These are phyloP conservation scores for Mimumesa dahlbomi DNA, from an alignment of 2,888 invertebrate species.

Conservation along the genomic window DNA sequence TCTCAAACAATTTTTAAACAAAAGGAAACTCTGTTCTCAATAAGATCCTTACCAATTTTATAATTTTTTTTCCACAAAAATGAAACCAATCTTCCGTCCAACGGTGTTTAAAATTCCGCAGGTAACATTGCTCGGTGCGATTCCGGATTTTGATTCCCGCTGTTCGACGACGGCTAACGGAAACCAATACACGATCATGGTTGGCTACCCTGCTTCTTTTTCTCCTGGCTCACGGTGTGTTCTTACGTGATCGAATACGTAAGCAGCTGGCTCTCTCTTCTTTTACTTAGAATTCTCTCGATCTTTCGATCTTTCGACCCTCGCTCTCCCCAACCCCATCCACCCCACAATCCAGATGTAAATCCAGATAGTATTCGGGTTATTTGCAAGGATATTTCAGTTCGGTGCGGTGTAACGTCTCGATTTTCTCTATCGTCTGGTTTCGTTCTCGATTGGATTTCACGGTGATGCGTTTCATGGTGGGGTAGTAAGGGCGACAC, in stretches of 20 bases:
- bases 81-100: constrained; percentile 23
- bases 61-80: constrained; percentile 16
- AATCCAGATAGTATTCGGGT: constrained; percentile 64
- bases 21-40: too few relatives aligned
- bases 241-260: constrained; percentile 68
- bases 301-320: background rate
- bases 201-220: constrained; percentile 37
- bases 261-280: constrained; percentile 57
- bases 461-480: too few relatives aligned
- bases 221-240: constrained; percentile 49
- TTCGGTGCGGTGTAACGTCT: constrained; percentile 41
- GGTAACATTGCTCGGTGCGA: constrained; percentile 33
- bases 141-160: constrained; percentile 58
- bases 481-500: too few relatives aligned
- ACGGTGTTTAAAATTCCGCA: constrained; percentile 54
- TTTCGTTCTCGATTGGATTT: constrained; percentile 52
- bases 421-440: constrained; percentile 33
- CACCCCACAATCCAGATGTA: constrained; percentile 51
- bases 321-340: background rate
- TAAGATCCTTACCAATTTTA: too few relatives aligned
- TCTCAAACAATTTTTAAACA: too few relatives aligned
- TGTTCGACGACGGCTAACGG: constrained; percentile 54
- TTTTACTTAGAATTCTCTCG: constrained; percentile 44
- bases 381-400: constrained; percentile 65
- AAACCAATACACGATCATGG: constrained; percentile 55